Conservation (phyloP, 2,797 vertebrate genomes). For the Zenarchopterus dispar region DNA sequence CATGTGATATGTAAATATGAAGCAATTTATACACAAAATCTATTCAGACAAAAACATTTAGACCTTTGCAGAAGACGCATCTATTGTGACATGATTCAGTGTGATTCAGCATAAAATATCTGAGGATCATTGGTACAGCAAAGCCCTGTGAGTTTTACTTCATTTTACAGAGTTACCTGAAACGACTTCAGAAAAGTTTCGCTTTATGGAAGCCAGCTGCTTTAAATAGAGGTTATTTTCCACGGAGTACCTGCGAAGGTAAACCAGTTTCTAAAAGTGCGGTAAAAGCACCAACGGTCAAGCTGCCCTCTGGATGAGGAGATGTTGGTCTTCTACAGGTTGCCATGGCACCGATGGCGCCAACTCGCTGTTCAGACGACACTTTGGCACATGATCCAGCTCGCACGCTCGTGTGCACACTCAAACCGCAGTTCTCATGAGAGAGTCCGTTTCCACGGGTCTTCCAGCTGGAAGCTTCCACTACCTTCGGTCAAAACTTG, state of each 20-base stretch:
- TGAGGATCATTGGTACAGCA: conserved; percentile 18
- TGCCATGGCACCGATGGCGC: neutral
- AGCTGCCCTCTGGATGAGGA: conserved; percentile 19
- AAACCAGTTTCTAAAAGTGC: conserved; percentile 26
- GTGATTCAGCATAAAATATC: conserved; percentile 4
- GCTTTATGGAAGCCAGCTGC: conserved; percentile 20
- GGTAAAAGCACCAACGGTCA: conserved; percentile 11
- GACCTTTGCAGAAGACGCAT: conserved; percentile 17
- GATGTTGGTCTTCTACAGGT: neutral
- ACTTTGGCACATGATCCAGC: conserved; percentile 21
- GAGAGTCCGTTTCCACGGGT: conserved; percentile 55
- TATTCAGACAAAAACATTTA: conserved; percentile 8
- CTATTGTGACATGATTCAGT: conserved; percentile 8
- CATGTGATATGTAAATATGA: conserved; percentile 68
- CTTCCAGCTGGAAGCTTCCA: conserved; percentile 18
- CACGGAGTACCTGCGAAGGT: conserved; percentile 45
- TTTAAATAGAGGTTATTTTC: conserved; percentile 31
- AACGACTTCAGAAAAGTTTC: conserved; percentile 21
- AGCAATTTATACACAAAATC: conserved; percentile 62
- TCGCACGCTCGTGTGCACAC: conserved; percentile 26
- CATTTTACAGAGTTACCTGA: conserved; percentile 36
- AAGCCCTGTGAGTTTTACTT: conserved; percentile 47
- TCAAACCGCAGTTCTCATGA: conserved; percentile 51
- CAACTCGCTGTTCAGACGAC: no score
- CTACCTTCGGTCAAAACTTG: conserved; percentile 31